These are phyloP conservation scores for Clarias pachynema DNA, from an alignment of 2,797 vertebrate genomes.

Conservation along the genomic window DNA sequence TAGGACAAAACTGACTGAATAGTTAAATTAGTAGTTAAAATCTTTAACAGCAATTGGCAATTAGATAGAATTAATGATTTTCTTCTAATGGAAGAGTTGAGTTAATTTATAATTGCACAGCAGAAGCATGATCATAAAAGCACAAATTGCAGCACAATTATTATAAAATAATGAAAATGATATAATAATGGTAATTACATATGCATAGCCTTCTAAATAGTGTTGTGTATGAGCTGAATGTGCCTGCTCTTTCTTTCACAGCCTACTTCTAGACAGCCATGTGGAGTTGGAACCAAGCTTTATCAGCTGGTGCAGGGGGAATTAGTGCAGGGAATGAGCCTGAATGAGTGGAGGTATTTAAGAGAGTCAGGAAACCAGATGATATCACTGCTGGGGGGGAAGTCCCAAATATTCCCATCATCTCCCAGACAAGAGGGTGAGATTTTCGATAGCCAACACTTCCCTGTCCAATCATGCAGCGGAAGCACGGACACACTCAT, in stretches of 20 bases:
- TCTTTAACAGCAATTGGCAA: not conserved
- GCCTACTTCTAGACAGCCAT: slow-evolving; percentile 2
- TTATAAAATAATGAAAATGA: not conserved
- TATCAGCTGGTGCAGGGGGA: slow-evolving; percentile 75
- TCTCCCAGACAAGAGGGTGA: slow-evolving; percentile 75
- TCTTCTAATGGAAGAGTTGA: not conserved
- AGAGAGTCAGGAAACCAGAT: slow-evolving; percentile 75
- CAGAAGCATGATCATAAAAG: not conserved
- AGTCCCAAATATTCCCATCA: slow-evolving; percentile 80
- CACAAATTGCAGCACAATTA: not conserved
- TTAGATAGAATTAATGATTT: not conserved
- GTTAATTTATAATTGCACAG: not conserved
- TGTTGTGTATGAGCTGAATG: not conserved
- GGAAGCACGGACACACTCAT: slow-evolving; percentile 78
- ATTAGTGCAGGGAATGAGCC: slow-evolving; percentile 66
- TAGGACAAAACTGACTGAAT: not conserved
- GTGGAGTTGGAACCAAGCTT: slow-evolving; percentile 64
- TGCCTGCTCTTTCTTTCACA: not conserved
- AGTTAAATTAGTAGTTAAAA: not conserved
- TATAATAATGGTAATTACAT: slow-evolving; percentile 8
- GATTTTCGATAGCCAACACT: slow-evolving; percentile 79
- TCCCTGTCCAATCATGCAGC: slow-evolving; percentile 74
- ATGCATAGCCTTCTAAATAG: slow-evolving; percentile 8
- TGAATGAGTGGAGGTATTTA: slow-evolving; percentile 74
- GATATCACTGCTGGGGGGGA: slow-evolving; percentile 77